Base-by-base conservation (phyloP, 2,113 vertebrate genomes). In the Clarias macrocephalus region DNA sequence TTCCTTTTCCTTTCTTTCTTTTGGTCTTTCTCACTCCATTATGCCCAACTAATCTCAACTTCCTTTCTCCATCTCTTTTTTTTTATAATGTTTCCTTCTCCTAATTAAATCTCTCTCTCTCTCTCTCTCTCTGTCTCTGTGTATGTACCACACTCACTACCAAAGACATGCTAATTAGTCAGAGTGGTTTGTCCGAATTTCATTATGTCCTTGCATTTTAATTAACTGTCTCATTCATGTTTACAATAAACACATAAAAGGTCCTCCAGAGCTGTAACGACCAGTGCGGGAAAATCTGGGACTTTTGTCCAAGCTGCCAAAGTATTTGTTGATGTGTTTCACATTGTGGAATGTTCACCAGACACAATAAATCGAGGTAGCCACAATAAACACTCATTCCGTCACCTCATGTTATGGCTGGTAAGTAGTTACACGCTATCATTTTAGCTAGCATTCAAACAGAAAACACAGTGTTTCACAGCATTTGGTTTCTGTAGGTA, bases 101-200 rank as follows among this genome's bases (percentile, higher is more conserved):
- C 77, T 59, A 21, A 18, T 33, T 80, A 57, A 28, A 54, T 70
- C 70, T 23, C 18, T 73, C 3, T 72, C 16, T 3, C n/a, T 68
- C 65, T 16, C 28, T 70, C 68, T 70, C 13, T 18, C 68, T 70
- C 30, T 70, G 16, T 70, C 15, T 70, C 68, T 9, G 30, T 33
- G 16, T 70, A 1, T 37, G 6, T 72, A 19, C 37, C 33, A 12
- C 70, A 23, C 70, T 73, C 37, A 42, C 89, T 92, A 95, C 95
- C 94, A 95, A 95, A 95, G 94, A 94, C 92, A 95, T 95, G 94
- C 94, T 96, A 96, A 96, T 95, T 94, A 95, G 93, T 91, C 93
- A 88, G 93, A 93, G 91, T 93, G 93, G 93, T 95, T 95, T 92
- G 94, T 93, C 92, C 91, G 91, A 89, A 91, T 94, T 93, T 93